phyloP scores from a whole-genome alignment of 30 jellyfish, hydroid and myxozoan genomes.

The Mastigias papua region DNA sequence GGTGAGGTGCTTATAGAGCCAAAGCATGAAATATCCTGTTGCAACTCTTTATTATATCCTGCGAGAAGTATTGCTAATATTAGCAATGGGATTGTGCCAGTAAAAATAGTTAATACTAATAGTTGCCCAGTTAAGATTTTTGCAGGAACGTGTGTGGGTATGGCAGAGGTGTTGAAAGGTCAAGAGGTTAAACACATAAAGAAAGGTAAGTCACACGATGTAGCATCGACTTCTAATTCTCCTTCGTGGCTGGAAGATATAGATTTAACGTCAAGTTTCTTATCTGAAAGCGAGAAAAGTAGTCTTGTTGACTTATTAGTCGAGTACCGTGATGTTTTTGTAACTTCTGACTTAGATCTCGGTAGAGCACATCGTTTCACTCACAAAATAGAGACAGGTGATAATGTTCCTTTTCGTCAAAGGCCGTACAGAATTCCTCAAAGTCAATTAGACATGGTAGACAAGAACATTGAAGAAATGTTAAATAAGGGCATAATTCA shows the following conservation, averaged over 20 bases:
- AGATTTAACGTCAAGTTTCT: background rate
- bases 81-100: background rate
- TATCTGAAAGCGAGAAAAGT: background rate
- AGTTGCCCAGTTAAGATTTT: slow-evolving; percentile 36
- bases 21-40: slow-evolving; percentile 36
- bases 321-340: slow-evolving; percentile 24
- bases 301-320: background rate
- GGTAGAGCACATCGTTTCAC: slow-evolving; percentile 39
- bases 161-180: slow-evolving; percentile 24
- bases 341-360: background rate
- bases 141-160: slow-evolving; percentile 32
- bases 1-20: slow-evolving; percentile 49
- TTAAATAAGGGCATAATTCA: slow-evolving; percentile 13
- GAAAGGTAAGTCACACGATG: background rate
- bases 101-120: slow-evolving; percentile 11
- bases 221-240: background rate
- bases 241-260: slow-evolving; percentile 8
- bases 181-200: background rate
- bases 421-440: slow-evolving; percentile 56
- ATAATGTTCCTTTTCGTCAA: slow-evolving; percentile 26
- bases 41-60: slow-evolving; percentile 37
- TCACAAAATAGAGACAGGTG: slow-evolving; percentile 43
- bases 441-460: slow-evolving; percentile 35
- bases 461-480: slow-evolving; percentile 38
- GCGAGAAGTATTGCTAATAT: slow-evolving; percentile 34